Evolutionary conservation across 2,888 invertebrate genomes (phyloP).

Genomic region (Molorchus minor): DNA sequence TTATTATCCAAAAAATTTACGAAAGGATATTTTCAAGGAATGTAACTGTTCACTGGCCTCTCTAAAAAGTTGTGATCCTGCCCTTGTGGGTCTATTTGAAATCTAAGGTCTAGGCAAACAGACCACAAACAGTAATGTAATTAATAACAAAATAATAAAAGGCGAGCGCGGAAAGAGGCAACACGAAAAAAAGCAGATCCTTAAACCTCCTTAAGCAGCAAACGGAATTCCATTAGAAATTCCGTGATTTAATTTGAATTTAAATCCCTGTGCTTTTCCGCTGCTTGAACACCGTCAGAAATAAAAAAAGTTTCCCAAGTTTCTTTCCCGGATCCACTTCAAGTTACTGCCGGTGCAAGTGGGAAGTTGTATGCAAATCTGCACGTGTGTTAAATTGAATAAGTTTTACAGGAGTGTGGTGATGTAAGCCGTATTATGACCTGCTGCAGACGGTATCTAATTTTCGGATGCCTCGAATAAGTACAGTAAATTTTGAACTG

Average conservation of each 20-base stretch:
- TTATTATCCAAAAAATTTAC: no score
- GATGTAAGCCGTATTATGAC: background rate
- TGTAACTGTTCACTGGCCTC: no score
- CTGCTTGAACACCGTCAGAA: background rate
- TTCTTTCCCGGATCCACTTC: background rate
- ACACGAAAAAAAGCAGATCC: background rate
- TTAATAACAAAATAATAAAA: no score
- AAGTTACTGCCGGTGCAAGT: slow-evolving; percentile 1
- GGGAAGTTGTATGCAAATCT: slow-evolving; percentile 7
- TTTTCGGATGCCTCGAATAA: background rate
- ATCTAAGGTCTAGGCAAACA: no score
- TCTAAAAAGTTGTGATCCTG: no score
- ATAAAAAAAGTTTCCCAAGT: background rate
- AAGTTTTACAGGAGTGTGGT: slow-evolving; percentile 6
- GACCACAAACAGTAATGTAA: no score
- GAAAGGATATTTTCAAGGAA: no score
- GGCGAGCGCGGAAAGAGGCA: no score
- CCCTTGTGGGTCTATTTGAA: no score
- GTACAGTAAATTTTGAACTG: background rate
- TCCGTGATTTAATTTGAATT: background rate
- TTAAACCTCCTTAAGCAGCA: background rate
- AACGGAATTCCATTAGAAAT: background rate
- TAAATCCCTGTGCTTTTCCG: background rate
- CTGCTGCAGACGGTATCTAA: slow-evolving; percentile 6
- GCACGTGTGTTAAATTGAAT: slow-evolving; percentile 20